These are phyloP conservation scores for Pitta sordida DNA, from an alignment of 2,113 vertebrate species.

Conservation along the genomic window DNA sequence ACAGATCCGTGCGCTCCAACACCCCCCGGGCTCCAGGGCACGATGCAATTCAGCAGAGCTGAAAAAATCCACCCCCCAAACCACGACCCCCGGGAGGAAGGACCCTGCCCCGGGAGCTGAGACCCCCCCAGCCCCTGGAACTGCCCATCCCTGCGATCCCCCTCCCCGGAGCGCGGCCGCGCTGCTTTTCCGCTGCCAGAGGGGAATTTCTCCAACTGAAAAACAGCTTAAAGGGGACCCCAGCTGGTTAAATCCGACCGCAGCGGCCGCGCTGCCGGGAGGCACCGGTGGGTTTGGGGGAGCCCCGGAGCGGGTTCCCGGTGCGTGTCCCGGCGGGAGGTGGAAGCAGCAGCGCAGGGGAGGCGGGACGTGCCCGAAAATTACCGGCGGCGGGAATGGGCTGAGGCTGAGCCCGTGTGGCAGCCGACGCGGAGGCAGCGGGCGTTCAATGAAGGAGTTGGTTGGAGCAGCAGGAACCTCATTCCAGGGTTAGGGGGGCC, in stretches of 20 bases:
- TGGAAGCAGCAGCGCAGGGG: rapidly evolving
- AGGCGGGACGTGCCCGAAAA: rapidly evolving
- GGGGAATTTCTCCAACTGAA: not conserved
- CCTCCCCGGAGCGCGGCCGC: not conserved
- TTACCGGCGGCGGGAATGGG: rapidly evolving
- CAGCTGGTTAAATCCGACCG: not conserved
- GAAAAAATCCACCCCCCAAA: not conserved
- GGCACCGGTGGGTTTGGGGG: not conserved
- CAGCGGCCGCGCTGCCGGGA: not conserved
- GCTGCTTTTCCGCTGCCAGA: not conserved
- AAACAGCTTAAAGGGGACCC: not conserved
- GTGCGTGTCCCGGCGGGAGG: rapidly evolving
- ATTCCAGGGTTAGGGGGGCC: not conserved
- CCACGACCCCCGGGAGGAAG: not conserved
- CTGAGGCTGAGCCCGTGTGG: not conserved
- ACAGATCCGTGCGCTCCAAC: rapidly evolving
- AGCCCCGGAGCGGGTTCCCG: rapidly evolving
- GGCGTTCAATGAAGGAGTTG: rapidly evolving
- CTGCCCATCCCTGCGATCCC: not conserved
- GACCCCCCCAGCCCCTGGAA: rapidly evolving
- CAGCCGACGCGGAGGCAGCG: not conserved
- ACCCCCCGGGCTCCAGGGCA: not conserved
- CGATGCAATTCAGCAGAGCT: not conserved
- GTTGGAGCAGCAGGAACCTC: not conserved
- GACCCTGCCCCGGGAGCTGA: not conserved